Conservation (phyloP, 2,888 invertebrate genomes). For the Lagria hirta region DNA sequence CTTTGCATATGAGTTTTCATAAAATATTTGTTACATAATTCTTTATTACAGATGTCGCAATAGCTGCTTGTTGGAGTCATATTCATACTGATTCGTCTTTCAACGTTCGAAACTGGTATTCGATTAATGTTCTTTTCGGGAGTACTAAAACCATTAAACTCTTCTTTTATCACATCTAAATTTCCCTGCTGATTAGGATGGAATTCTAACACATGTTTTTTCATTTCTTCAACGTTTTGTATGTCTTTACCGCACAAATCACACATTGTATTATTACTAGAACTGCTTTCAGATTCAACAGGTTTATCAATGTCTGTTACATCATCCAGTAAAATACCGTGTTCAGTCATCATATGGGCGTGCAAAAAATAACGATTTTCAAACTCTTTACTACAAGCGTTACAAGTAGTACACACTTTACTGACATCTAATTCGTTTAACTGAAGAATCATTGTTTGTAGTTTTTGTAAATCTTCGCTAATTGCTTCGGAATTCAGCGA, state of each 20-base stretch:
- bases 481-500: slow-evolving; percentile 61
- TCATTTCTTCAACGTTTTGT: slow-evolving; percentile 63
- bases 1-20: slow-evolving; percentile 99
- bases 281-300: slow-evolving; percentile 45
- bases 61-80: slow-evolving; percentile 80
- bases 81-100: slow-evolving; percentile 63
- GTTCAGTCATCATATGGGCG: slow-evolving; percentile 69
- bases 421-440: slow-evolving; percentile 76
- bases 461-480: slow-evolving; percentile 82
- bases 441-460: slow-evolving; percentile 89
- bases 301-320: slow-evolving; percentile 48
- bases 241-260: slow-evolving; percentile 54
- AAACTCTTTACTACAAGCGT: slow-evolving; percentile 70
- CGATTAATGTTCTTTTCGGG: slow-evolving; percentile 54
- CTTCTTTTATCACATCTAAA: slow-evolving; percentile 40
- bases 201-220: slow-evolving; percentile 68
- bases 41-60: slow-evolving; percentile 98
- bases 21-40: slow-evolving; percentile 99
- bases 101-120: slow-evolving; percentile 46
- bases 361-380: slow-evolving; percentile 72
- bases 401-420: slow-evolving; percentile 60
- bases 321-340: slow-evolving; percentile 60
- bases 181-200: slow-evolving; percentile 55
- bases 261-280: slow-evolving; percentile 50
- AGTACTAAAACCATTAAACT: slow-evolving; percentile 52